Evolutionary conservation across 2,888 invertebrate species (phyloP).

Genomic region (Hirtodrosophila confusa): DNA sequence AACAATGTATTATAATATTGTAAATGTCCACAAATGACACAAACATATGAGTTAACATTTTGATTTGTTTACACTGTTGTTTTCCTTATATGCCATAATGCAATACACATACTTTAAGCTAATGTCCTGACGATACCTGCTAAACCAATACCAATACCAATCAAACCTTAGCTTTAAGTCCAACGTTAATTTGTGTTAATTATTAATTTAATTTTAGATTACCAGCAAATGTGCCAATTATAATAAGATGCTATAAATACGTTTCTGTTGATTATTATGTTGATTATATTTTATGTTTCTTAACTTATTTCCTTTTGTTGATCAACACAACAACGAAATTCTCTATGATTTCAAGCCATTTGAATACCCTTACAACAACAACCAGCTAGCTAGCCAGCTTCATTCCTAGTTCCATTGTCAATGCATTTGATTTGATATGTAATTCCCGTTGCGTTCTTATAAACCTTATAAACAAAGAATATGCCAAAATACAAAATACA

Average conservation of each 20-base stretch:
- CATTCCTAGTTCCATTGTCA: slow-evolving; percentile 55
- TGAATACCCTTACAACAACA: slow-evolving; percentile 18
- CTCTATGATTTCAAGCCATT: slow-evolving; percentile 11
- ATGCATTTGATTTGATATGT: slow-evolving; percentile 49
- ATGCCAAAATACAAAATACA: background rate
- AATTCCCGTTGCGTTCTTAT: slow-evolving; percentile 31
- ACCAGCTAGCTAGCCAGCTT: slow-evolving; percentile 54
- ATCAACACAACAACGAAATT: too few species aligned
- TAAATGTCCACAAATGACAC: slow-evolving; percentile 71
- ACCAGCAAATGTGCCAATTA: slow-evolving; percentile 38
- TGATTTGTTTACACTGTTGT: slow-evolving; percentile 65
- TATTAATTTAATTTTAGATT: slow-evolving; percentile 41
- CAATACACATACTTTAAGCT: slow-evolving; percentile 68
- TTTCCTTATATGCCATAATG: slow-evolving; percentile 62
- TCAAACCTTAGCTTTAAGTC: slow-evolving; percentile 72
- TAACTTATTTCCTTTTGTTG: background rate
- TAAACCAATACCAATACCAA: slow-evolving; percentile 35
- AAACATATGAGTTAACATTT: slow-evolving; percentile 61
- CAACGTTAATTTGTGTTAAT: slow-evolving; percentile 55
- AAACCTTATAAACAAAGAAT: slow-evolving; percentile 17
- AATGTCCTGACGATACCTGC: slow-evolving; percentile 42
- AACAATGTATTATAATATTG: slow-evolving; percentile 66
- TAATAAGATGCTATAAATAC: slow-evolving; percentile 46
- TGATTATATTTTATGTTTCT: slow-evolving; percentile 24
- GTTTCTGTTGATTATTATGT: slow-evolving; percentile 24